Evolutionary conservation across 1,140 invertebrate genomes (phyloP).

Genomic region (Hycleus phaleratus): DNA sequence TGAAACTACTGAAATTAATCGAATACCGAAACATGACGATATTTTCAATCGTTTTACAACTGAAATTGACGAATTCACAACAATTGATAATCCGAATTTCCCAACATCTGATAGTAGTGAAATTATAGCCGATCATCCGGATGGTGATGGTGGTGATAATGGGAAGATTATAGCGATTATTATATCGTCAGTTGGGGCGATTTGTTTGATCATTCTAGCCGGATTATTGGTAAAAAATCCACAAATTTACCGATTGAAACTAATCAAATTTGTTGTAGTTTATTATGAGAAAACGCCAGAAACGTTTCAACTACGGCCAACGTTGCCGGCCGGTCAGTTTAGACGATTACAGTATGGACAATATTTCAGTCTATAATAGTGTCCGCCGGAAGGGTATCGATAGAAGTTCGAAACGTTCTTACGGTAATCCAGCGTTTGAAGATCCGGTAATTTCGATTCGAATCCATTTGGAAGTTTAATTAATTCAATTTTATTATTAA

Average conservation of each 20-base stretch:
- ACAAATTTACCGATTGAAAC: neutral
- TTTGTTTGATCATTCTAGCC: constrained; percentile 53
- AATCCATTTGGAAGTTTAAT: neutral
- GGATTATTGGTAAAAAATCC: constrained; percentile 51
- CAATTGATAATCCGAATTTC: constrained; percentile 4
- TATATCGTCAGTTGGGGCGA: constrained; percentile 46
- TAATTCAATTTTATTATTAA: constrained; percentile 38
- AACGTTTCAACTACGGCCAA: constrained; percentile 63
- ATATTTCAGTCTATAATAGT: constrained; percentile 74
- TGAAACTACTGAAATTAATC: constrained; percentile 3
- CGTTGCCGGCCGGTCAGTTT: constrained; percentile 78
- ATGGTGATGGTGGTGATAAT: constrained; percentile 18
- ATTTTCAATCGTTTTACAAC: neutral
- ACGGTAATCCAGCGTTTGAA: constrained; percentile 87
- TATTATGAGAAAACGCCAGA: constrained; percentile 64
- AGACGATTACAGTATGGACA: constrained; percentile 83
- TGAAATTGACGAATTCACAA: neutral
- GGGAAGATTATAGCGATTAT: constrained; percentile 48
- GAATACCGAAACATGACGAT: neutral
- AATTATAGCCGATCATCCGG: neutral
- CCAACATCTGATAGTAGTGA: constrained; percentile 6
- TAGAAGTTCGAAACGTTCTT: constrained; percentile 78
- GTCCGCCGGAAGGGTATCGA: constrained; percentile 59
- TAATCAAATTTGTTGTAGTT: constrained; percentile 45
- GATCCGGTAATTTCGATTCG: constrained; percentile 55